Evolutionary conservation across 2,113 vertebrate genomes (phyloP).

Genomic region (Mionectes macconnelli): DNA sequence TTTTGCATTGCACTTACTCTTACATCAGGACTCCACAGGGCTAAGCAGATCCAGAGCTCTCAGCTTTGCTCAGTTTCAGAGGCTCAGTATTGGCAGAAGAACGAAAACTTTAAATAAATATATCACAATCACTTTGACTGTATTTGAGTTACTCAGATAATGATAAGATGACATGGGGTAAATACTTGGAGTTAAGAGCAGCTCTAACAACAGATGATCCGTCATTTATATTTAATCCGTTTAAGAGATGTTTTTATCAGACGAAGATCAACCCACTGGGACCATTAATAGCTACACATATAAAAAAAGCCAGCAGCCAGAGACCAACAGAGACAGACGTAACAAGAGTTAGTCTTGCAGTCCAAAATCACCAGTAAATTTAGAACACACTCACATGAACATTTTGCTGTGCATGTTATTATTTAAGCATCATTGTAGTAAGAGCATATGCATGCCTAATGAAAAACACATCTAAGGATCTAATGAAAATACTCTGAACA

Average conservation of each 20-base stretch:
- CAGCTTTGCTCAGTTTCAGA: background rate
- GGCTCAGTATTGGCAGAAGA: background rate
- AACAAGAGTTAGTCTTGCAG: background rate
- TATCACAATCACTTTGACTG: background rate
- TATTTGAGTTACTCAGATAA: background rate
- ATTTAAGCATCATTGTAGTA: slow-evolving; percentile 5
- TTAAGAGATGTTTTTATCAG: slow-evolving; percentile 12
- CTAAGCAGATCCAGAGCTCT: slow-evolving; percentile 18
- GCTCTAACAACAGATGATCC: background rate
- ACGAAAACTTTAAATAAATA: slow-evolving; percentile 6
- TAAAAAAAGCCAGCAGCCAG: slow-evolving; percentile 25
- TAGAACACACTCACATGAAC: slow-evolving; percentile 12
- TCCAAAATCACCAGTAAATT: slow-evolving; percentile 36
- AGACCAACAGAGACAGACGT: background rate
- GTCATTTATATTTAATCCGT: slow-evolving; percentile 9
- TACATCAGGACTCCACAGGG: background rate
- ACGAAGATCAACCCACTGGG: background rate
- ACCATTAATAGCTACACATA: slow-evolving; percentile 36
- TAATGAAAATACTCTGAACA: background rate
- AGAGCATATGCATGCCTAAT: background rate
- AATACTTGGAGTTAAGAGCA: background rate
- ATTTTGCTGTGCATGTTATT: background rate
- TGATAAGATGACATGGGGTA: background rate
- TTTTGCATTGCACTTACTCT: background rate
- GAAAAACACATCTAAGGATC: background rate